A percentile compares a stretch with the other conserved stretches of the same genome.
phyloP scores from a whole-genome alignment of 2,888 invertebrate species.

The Oligia strigilis region DNA sequence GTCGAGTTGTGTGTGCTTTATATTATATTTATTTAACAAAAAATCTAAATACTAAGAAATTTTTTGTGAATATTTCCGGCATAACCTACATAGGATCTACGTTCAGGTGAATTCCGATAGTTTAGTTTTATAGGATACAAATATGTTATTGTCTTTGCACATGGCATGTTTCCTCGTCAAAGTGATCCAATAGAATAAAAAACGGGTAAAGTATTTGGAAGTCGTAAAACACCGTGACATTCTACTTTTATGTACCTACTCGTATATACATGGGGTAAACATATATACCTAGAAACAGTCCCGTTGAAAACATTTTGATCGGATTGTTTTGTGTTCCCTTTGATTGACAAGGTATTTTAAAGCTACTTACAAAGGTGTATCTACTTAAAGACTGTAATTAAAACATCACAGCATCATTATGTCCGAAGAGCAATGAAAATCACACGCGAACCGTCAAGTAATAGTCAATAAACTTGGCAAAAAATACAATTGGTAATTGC shows the following conservation, averaged over 20 bases:
- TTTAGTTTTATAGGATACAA: not conserved
- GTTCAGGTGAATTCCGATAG: not conserved
- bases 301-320: not conserved
- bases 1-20: slow-evolving; percentile 26
- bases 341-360: not conserved
- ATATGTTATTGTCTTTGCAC: not conserved
- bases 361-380: not conserved
- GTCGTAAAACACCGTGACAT: slow-evolving; percentile 7
- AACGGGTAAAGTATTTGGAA: not conserved
- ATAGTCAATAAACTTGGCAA: not conserved
- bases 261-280: not conserved
- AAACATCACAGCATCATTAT: not conserved
- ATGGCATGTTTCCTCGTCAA: not conserved
- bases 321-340: not conserved
- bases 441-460: not conserved
- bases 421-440: not conserved
- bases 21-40: slow-evolving; percentile 18
- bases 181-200: not conserved
- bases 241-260: not conserved
- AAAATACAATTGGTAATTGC: not conserved
- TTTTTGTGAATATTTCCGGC: slow-evolving; percentile 9
- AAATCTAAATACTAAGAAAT: not conserved
- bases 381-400: not conserved
- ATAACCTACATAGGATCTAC: no score
- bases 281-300: not conserved